Evolutionary conservation across 2,113 vertebrate species (phyloP).

Genomic region (Pao palembangensis): DNA sequence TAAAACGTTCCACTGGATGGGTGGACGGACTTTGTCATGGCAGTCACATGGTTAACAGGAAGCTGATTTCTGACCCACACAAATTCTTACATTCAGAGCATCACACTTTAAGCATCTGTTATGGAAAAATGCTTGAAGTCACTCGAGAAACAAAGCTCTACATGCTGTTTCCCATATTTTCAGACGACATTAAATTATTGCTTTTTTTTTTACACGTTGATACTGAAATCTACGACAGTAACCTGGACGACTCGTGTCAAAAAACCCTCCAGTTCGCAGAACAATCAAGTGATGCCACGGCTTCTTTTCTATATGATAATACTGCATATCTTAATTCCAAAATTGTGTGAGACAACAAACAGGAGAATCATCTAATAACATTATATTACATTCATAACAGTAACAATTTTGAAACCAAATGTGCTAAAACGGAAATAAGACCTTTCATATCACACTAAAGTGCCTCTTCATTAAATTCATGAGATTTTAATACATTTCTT

Average conservation of each 20-base stretch:
- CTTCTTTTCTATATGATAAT: constrained; percentile 24
- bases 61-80: too few relatives aligned
- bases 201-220: constrained; percentile 24
- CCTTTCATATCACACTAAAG: constrained; percentile 1
- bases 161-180: constrained; percentile 41
- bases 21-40: not conserved
- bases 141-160: constrained; percentile 26
- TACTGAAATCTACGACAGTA: constrained; percentile 14
- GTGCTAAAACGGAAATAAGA: constrained; percentile 2
- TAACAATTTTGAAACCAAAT: constrained; percentile 12
- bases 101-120: too few relatives aligned
- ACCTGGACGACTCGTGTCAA: constrained; percentile 16
- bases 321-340: constrained; percentile 40
- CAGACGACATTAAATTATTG: constrained; percentile 39
- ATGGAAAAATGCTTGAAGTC: constrained; percentile 11
- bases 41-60: too few relatives aligned
- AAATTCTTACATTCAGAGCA: too few relatives aligned
- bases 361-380: constrained; percentile 15
- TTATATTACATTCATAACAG: not conserved
- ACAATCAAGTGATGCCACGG: constrained; percentile 28
- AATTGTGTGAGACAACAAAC: constrained; percentile 33
- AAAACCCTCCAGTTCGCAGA: constrained; percentile 17
- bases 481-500: too few relatives aligned
- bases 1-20: constrained; percentile 23
- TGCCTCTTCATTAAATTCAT: too few relatives aligned